Conservation (phyloP, 2,888 invertebrate genomes). For the Oxystoma pomonae region DNA sequence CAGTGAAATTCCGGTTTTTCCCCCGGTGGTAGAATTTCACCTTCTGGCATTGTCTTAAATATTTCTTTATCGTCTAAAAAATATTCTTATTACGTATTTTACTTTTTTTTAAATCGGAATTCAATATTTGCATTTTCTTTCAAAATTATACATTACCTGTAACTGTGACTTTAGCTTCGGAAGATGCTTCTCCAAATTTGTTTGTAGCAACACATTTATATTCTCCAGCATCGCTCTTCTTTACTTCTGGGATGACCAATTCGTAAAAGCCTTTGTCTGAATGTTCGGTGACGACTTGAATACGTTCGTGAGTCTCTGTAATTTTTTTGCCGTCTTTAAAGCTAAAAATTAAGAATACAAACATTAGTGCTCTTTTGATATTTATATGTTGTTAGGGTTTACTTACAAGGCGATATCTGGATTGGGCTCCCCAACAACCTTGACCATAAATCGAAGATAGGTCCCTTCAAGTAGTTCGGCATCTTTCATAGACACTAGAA, state of each 20-base stretch:
- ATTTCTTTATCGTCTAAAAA: slow-evolving; percentile 71
- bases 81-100: not conserved
- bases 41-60: slow-evolving; percentile 70
- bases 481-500: slow-evolving; percentile 80
- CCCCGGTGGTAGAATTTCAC: slow-evolving; percentile 64
- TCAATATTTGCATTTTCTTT: not conserved
- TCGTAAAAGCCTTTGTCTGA: slow-evolving; percentile 84
- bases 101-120: slow-evolving; percentile 1
- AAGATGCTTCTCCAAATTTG: slow-evolving; percentile 70
- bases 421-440: slow-evolving; percentile 82
- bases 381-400: no score
- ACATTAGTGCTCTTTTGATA: no score
- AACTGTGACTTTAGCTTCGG: slow-evolving; percentile 74
- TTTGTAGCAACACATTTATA: slow-evolving; percentile 85
- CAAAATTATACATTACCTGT: slow-evolving; percentile 55
- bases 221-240: slow-evolving; percentile 69
- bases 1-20: slow-evolving; percentile 76
- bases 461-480: slow-evolving; percentile 85
- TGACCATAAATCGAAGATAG: slow-evolving; percentile 82
- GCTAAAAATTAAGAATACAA: slow-evolving; percentile 53
- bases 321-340: slow-evolving; percentile 79
- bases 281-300: slow-evolving; percentile 68
- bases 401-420: slow-evolving; percentile 90
- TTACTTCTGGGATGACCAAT: slow-evolving; percentile 78
- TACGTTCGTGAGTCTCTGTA: slow-evolving; percentile 59